These are phyloP conservation scores for Meandrina meandrites DNA, from an alignment of 92 coral and sea anemone genomes.

Conservation along the genomic window DNA sequence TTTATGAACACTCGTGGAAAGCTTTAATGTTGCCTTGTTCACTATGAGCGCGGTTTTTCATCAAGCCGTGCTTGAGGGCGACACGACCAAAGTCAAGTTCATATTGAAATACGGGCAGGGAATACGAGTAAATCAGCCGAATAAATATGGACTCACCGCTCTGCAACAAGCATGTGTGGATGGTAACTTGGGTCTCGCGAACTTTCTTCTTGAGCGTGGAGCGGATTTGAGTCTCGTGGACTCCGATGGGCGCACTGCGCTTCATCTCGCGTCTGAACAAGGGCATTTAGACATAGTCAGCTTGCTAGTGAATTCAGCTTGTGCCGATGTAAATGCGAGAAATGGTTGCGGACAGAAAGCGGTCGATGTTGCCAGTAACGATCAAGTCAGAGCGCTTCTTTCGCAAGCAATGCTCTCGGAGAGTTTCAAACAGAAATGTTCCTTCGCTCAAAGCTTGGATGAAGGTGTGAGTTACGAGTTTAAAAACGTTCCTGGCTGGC, in stretches of 20 bases:
- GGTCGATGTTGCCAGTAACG: slow-evolving; percentile 79
- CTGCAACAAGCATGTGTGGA: slow-evolving; percentile 88
- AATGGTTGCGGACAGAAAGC: slow-evolving; percentile 77
- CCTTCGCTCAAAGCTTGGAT: slow-evolving; percentile 67
- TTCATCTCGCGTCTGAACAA: slow-evolving; percentile 84
- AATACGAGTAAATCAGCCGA: slow-evolving; percentile 83
- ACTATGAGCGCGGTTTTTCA: slow-evolving; percentile 85
- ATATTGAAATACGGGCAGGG: slow-evolving; percentile 88
- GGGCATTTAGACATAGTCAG: slow-evolving; percentile 86
- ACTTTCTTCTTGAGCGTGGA: slow-evolving; percentile 89
- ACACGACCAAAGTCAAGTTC: slow-evolving; percentile 93
- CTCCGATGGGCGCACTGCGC: slow-evolving; percentile 79
- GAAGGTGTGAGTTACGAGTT: slow-evolving; percentile 37
- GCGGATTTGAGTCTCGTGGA: slow-evolving; percentile 86
- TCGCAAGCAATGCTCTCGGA: slow-evolving; percentile 87
- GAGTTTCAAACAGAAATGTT: slow-evolving; percentile 75
- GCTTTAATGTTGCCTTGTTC: not conserved
- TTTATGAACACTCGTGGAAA: not conserved
- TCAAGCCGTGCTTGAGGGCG: slow-evolving; percentile 93
- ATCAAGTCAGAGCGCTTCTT: slow-evolving; percentile 76
- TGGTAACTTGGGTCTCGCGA: slow-evolving; percentile 81
- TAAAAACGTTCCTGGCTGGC: slow-evolving; percentile 87
- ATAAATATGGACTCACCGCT: slow-evolving; percentile 84
- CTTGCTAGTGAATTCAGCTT: slow-evolving; percentile 85
- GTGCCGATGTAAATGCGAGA: slow-evolving; percentile 90